These are phyloP conservation scores for Paramormyrops hopkinsi DNA, from an alignment of 2,797 vertebrate genomes.

Conservation along the genomic window DNA sequence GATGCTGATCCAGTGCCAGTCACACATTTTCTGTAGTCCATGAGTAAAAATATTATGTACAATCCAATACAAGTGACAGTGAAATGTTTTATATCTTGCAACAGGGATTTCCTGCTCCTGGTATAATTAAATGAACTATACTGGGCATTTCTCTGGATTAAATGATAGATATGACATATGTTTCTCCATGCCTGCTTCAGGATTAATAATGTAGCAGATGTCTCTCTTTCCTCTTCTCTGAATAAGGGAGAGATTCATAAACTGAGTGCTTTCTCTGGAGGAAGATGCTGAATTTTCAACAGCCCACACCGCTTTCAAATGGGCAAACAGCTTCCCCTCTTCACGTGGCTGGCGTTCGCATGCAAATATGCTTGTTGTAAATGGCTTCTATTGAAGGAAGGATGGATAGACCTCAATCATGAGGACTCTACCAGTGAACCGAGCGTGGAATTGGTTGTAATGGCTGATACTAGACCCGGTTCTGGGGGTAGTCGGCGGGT, in stretches of 20 bases:
- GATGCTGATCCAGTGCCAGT: not conserved
- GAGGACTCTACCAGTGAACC: not conserved
- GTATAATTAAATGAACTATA: not conserved
- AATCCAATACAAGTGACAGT: not conserved
- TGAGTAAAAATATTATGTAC: not conserved
- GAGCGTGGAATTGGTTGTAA: not conserved
- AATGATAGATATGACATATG: conserved; percentile 1
- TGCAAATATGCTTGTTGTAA: not conserved
- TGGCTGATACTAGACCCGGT: not conserved
- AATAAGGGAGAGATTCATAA: not conserved
- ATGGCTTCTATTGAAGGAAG: not conserved
- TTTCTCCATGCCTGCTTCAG: not conserved
- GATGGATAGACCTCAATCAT: not conserved
- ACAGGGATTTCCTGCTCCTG: not conserved
- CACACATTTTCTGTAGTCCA: not conserved
- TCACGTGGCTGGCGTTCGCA: not conserved
- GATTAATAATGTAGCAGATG: not conserved
- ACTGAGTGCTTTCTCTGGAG: not conserved
- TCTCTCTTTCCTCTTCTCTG: not conserved
- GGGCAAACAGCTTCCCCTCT: not conserved
- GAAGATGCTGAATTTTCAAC: not conserved
- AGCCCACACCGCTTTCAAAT: not conserved
- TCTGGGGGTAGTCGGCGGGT: not conserved
- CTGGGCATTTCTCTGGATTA: not conserved
- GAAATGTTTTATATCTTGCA: not conserved